Evolutionary conservation across 1,140 invertebrate species (phyloP), one percentile per base, ranked within the genome.

Genomic region (Calliphora vicina): DNA sequence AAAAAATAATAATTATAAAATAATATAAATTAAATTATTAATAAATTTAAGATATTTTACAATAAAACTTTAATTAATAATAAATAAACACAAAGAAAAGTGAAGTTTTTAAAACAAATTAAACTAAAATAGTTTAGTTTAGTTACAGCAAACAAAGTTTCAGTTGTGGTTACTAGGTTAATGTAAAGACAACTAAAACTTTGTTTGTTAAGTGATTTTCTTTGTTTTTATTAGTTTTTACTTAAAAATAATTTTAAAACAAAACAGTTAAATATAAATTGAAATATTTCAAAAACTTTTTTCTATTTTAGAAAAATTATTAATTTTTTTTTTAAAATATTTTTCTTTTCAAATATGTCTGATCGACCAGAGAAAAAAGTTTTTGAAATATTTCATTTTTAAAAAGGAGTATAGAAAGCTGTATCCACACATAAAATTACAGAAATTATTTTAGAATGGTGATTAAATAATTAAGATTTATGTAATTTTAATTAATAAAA

Each of bases 371-470:
- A 2, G 20, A 67, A 43, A 78, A 78, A 78, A 78, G 74, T 78
- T 20, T 35, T 43, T 12, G 12, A 43, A 78, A 78, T 45, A 78
- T 45, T 74, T 27, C 25, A 26, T 0, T 81, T 17, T 81, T 20
- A 61, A 61, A n/a, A 50, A 80, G 78, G 45, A 81, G 85, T 87
- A 74, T 74, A 43, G 74, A 88, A 89, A 89, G 88, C 88, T 89
- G 88, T 89, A 88, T 78, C 88, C 88, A 89, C 88, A 89, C 88
- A 89, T 89, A 89, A 87, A 87, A 87, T 23, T 78, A 78, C 86
- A 89, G 87, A 89, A 89, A 89, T 89, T 87, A 89, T 88, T 89
- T 89, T 89, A 89, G 88, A 84, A 84, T 89, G 88, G 87, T 87
- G 88, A 89, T 89, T 78, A 78, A 23, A 78, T 78, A 45, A 23